Base-by-base conservation (phyloP, 2,113 vertebrate species). In the Otis tarda region DNA sequence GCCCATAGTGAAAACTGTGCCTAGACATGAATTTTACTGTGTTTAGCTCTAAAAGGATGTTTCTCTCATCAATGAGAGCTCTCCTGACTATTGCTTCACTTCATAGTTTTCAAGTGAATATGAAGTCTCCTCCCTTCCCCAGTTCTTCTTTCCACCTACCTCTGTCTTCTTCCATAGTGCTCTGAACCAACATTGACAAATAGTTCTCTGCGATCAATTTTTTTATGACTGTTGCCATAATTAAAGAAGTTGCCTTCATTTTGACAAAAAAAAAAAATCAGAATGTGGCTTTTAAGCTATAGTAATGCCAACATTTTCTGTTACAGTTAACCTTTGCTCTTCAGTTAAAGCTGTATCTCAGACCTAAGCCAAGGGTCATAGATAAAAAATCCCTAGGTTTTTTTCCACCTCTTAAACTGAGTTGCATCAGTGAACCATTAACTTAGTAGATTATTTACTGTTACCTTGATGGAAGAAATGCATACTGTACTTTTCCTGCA, bases 271-370 rank as follows among this genome's bases (percentile, higher is more conserved):
- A 55, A 21, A 21, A 50, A 39, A 31, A 4, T 47, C 61, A 76
- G 59, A 84, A 73, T 55, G 43, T 56, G 50, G 50, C 19, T 85
- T 73, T 33, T 74, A 84, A 91, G 28, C 61, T 75, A 18, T 35
- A 89, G 57, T 21, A 87, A 69, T 63, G 83, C 68, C 16, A 18
- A 94, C 75, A 67, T 89, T 87, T 95, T 95, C 75, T 95, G 30
- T 91, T 94, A 95, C 63, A 87, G 91, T 94, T 96, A 96, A 96
- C 96, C 96, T 97, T 97, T 96, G 94, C 81, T 95, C 95, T 94
- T 94, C 91, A 76, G 96, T 97, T 96, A 95, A 78, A 86, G 55
- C 67, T 95, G 57, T 96, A 96, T 97, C 94, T 94, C 83, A 94
- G 87, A 92, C 89, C 59, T 55, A 61, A 96, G 74, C 63, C 94